Evolutionary conservation across 1,140 invertebrate species (phyloP), one percentile per base, ranked within the genome.

Genomic region (Euura saliciscinereae): DNA sequence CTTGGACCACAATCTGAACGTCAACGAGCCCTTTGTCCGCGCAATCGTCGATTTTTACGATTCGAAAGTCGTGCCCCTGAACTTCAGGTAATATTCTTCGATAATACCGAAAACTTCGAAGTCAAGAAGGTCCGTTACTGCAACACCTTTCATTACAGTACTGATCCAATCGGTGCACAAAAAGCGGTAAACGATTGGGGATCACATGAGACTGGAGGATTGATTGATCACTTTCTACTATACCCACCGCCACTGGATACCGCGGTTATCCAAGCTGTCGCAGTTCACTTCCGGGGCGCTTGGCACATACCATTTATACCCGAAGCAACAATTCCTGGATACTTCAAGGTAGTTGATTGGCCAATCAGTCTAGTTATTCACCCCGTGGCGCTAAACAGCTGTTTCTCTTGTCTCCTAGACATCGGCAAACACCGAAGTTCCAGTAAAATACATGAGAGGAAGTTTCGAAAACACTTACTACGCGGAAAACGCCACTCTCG

Each of bases 251-350:
- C 66, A 67, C 4, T 4, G 28, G 66, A 67, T 28, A 44, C 66
- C 11, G 66, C 66, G 13, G 66, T 67, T 13, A 67, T 67, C 10
- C 66, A 67, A 67, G 28, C 43, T 28, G 43, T 44, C 8, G 28
- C 66, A 8, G 66, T 67, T 0, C 66, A 67, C 43, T 67, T 67
- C 43, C 66, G 66, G 7, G 43, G 66, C 42, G 66, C 66, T 10
- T 67, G 66, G 66, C 3, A 67, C 11, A 67, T 42, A 42, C 66
- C 66, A 11, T 67, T 67, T 6, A 67, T 67, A 44, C 66, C 4
- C 43, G 66, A 10, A 11, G 13, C 7, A 67, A 67, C 66, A 10
- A 44, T 67, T 28, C 0, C 4, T 11, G 66, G 66, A 67, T n/a
- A 13, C 28, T 67, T 67, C 43, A 67, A 67, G 43, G 66, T 67